Conservation (phyloP, 2,113 vertebrate species). For the Triplophysa rosa region DNA sequence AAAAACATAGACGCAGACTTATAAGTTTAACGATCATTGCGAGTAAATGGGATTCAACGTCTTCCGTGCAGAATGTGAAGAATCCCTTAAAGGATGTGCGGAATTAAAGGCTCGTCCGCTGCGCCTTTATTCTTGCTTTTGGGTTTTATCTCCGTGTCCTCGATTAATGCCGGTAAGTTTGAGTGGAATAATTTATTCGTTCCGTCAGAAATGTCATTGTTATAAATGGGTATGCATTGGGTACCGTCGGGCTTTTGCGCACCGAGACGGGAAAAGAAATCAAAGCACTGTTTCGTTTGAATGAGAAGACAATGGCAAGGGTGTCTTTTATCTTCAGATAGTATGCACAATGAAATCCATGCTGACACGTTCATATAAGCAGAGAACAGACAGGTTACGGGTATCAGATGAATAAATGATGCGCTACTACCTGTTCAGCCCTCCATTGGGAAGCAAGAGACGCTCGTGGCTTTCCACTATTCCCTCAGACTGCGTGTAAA, state of each 20-base stretch:
- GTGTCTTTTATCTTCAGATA: not conserved
- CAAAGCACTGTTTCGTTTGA: not conserved
- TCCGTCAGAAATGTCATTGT: not conserved
- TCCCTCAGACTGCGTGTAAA: slow-evolving; percentile 12
- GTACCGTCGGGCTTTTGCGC: not conserved
- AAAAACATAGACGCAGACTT: slow-evolving; percentile 57
- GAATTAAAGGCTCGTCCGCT: slow-evolving; percentile 62
- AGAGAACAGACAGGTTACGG: slow-evolving; percentile 34
- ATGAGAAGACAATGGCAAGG: not conserved
- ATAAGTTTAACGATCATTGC: slow-evolving; percentile 54
- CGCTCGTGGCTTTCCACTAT: slow-evolving; percentile 16
- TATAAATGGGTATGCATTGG: not conserved
- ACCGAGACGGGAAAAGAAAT: not conserved
- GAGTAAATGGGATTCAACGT: slow-evolving; percentile 68
- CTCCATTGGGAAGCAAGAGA: slow-evolving; percentile 19
- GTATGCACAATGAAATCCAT: not conserved
- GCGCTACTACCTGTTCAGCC: slow-evolving; percentile 39
- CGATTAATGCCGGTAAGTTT: slow-evolving; percentile 74
- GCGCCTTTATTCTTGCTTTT: slow-evolving; percentile 69
- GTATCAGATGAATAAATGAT: slow-evolving; percentile 33
- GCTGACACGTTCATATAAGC: not conserved
- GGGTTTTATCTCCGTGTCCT: slow-evolving; percentile 66
- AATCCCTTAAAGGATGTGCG: slow-evolving; percentile 69
- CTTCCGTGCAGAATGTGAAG: slow-evolving; percentile 73
- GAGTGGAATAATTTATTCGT: slow-evolving; percentile 47